These are phyloP conservation scores for Neosilurus hyrtlii DNA, from an alignment of 2,797 vertebrate genomes.

Conservation along the genomic window DNA sequence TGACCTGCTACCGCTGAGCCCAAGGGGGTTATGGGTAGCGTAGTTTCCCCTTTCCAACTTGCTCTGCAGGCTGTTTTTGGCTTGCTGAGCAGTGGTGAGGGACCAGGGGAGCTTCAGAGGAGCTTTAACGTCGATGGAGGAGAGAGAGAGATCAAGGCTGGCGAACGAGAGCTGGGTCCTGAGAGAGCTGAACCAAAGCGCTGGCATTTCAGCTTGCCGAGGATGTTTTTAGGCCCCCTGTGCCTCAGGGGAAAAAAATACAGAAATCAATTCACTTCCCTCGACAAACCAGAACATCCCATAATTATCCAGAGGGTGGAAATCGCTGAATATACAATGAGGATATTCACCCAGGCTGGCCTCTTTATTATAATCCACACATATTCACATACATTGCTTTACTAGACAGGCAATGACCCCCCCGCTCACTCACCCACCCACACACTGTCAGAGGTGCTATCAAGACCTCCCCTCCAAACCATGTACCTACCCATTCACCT, in stretches of 20 bases:
- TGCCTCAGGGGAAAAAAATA: conserved; percentile 19
- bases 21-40: conserved; percentile 39
- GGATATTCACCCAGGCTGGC: conserved; percentile 9
- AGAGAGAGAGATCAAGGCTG: conserved; percentile 24
- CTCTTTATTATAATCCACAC: conserved; percentile 1
- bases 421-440: background rate
- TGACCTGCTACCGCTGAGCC: conserved; percentile 32
- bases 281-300: conserved; percentile 28
- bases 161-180: conserved; percentile 29
- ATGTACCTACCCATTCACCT: conserved; percentile 9
- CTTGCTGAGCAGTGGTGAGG: conserved; percentile 17
- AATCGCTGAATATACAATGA: conserved; percentile 26
- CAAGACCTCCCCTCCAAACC: conserved; percentile 3
- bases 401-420: background rate
- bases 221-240: conserved; percentile 49
- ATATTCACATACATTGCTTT: background rate
- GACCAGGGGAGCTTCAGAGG: conserved; percentile 42
- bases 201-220: conserved; percentile 54
- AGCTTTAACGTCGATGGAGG: conserved; percentile 43
- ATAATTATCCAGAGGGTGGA: conserved; percentile 51
- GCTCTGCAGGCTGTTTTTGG: conserved; percentile 43
- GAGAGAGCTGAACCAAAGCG: conserved; percentile 39
- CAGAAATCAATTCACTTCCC: conserved; percentile 56
- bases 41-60: conserved; percentile 44
- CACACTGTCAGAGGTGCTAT: background rate